phyloP scores from a whole-genome alignment of 2,113 vertebrate genomes.

The Crotalus viridis region DNA sequence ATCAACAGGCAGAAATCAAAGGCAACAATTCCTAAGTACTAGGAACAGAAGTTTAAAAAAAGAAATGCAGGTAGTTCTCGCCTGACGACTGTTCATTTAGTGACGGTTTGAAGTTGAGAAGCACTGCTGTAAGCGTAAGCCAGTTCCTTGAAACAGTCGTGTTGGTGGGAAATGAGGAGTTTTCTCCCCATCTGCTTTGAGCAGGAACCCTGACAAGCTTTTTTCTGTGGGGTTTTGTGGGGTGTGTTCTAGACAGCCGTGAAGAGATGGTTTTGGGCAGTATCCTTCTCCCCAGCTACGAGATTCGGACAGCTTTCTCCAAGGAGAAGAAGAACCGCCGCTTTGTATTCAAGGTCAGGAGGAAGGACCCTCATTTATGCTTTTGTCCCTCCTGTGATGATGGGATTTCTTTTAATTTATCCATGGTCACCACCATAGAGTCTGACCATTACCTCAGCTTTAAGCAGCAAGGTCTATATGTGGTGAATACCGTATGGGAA shows the following conservation, averaged over 20 bases:
- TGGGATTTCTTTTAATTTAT: not conserved
- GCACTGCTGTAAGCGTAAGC: not conserved
- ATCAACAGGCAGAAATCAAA: not conserved
- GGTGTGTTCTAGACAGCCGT: conserved; percentile 77
- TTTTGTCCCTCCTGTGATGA: not conserved
- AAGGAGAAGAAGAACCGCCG: conserved; percentile 83
- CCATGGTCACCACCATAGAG: not conserved
- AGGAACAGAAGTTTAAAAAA: not conserved
- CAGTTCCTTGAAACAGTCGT: not conserved
- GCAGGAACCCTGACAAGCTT: not conserved
- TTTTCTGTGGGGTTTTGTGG: not conserved
- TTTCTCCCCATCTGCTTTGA: not conserved
- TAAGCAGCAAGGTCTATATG: not conserved
- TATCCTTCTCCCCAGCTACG: conserved; percentile 87
- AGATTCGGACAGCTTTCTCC: conserved; percentile 79
- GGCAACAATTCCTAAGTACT: not conserved
- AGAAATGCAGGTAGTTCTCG: not conserved
- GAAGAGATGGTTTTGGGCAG: conserved; percentile 86
- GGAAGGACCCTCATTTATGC: not conserved
- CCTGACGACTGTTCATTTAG: not conserved
- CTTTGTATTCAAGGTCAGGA: conserved; percentile 84
- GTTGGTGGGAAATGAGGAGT: no score
- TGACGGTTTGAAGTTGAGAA: not conserved
- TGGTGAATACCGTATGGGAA: not conserved
- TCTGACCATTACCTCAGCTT: not conserved